Conservation (phyloP, 1,140 invertebrate genomes). For the Limonius californicus region DNA sequence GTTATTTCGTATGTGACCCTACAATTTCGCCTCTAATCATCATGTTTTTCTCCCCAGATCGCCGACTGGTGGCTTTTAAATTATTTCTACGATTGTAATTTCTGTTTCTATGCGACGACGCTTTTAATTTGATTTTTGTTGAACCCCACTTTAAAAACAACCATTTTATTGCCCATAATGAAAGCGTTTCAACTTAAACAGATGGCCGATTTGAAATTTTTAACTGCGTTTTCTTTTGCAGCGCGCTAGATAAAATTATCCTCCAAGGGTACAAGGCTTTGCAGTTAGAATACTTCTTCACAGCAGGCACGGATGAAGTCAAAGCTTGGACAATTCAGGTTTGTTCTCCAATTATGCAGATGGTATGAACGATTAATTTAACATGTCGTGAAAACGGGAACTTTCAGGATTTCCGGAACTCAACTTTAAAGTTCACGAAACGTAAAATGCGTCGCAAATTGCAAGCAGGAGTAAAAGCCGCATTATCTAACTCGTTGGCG, state of each 20-base stretch:
- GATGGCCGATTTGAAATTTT: no score
- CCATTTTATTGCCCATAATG: no score
- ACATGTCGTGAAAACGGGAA: background rate
- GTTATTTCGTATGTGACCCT: constrained; percentile 19
- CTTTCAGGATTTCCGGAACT: no score
- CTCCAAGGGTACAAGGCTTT: constrained; percentile 95
- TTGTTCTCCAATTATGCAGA: no score
- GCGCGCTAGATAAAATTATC: constrained; percentile 95
- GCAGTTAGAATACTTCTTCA: constrained; percentile 97
- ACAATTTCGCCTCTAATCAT: constrained; percentile 20
- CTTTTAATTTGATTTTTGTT: constrained; percentile 17
- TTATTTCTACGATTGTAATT: constrained; percentile 12
- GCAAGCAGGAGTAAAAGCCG: constrained; percentile 20
- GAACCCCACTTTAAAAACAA: no score
- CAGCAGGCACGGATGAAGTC: constrained; percentile 94
- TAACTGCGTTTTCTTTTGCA: constrained; percentile 47
- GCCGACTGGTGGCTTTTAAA: constrained; percentile 6
- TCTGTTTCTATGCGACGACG: background rate
- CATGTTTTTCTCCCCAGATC: constrained; percentile 9
- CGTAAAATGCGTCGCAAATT: no score
- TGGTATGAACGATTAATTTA: background rate
- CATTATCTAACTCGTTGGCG: constrained; percentile 6
- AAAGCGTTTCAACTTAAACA: no score
- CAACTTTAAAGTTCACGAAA: no score
- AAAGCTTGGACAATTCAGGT: constrained; percentile 99